phyloP scores from a whole-genome alignment of 2,113 vertebrate species.

The Lutjanus erythropterus region DNA sequence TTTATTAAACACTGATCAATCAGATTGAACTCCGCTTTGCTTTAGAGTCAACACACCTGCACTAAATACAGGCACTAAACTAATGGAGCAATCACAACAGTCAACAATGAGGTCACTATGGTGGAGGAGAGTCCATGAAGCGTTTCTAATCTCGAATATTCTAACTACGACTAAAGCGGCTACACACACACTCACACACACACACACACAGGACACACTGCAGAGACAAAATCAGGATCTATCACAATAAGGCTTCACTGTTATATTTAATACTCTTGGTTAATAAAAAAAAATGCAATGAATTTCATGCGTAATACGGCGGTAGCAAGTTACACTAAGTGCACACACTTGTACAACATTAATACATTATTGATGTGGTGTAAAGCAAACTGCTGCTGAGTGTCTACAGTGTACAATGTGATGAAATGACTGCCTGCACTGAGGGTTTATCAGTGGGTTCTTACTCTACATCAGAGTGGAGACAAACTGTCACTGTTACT shows the following conservation, averaged over 20 bases:
- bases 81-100: slow-evolving; percentile 41
- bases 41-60: slow-evolving; percentile 52
- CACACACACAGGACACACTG: not conserved
- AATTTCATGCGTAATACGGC: slow-evolving; percentile 53
- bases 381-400: slow-evolving; percentile 40
- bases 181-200: slow-evolving; percentile 15
- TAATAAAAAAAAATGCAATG: slow-evolving; percentile 15
- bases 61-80: slow-evolving; percentile 16
- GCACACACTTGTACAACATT: slow-evolving; percentile 37
- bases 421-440: slow-evolving; percentile 33
- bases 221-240: slow-evolving; percentile 11
- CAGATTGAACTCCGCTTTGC: slow-evolving; percentile 5
- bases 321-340: slow-evolving; percentile 59
- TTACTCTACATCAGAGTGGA: not conserved
- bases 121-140: slow-evolving; percentile 39
- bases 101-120: slow-evolving; percentile 17
- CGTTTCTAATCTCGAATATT: slow-evolving; percentile 1
- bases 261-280: not conserved
- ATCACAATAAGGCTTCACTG: not conserved
- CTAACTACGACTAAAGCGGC: slow-evolving; percentile 6
- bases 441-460: slow-evolving; percentile 14
- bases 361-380: slow-evolving; percentile 49
- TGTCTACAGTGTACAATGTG: slow-evolving; percentile 3
- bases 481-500: slow-evolving; percentile 17
- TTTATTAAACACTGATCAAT: not conserved